phyloP scores from a whole-genome alignment of 2,888 invertebrate genomes.

The Netelia virgata region DNA sequence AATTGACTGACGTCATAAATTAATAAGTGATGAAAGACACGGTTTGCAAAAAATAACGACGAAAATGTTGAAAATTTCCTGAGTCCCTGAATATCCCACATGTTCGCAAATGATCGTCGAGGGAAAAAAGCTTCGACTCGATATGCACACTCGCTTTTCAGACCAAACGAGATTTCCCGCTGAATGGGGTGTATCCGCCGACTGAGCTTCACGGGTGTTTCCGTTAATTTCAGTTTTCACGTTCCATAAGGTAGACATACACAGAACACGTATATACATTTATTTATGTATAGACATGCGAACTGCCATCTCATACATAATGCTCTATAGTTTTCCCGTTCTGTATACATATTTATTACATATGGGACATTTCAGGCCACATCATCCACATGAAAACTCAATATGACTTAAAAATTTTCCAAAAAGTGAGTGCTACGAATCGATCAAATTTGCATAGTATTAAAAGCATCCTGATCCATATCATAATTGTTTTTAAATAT shows the following conservation, averaged over 20 bases:
- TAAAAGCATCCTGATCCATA: no score
- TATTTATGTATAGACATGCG: conserved; percentile 3
- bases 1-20: background rate
- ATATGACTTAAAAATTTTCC: no score
- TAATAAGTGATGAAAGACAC: background rate
- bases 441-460: no score
- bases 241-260: background rate
- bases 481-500: no score
- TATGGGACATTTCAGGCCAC: no score
- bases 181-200: conserved; percentile 30
- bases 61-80: background rate
- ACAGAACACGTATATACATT: background rate
- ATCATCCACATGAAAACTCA: no score
- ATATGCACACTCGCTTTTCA: background rate
- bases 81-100: background rate
- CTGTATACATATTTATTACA: background rate
- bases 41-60: background rate
- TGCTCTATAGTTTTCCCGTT: background rate
- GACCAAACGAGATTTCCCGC: conserved; percentile 31
- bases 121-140: conserved; percentile 8
- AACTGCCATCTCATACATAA: background rate
- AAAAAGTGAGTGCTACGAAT: no score
- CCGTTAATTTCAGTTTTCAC: conserved; percentile 38
- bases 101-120: background rate
- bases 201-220: conserved; percentile 41